Base-by-base conservation (phyloP, 1,140 invertebrate species). In the Papilio glaucus region DNA sequence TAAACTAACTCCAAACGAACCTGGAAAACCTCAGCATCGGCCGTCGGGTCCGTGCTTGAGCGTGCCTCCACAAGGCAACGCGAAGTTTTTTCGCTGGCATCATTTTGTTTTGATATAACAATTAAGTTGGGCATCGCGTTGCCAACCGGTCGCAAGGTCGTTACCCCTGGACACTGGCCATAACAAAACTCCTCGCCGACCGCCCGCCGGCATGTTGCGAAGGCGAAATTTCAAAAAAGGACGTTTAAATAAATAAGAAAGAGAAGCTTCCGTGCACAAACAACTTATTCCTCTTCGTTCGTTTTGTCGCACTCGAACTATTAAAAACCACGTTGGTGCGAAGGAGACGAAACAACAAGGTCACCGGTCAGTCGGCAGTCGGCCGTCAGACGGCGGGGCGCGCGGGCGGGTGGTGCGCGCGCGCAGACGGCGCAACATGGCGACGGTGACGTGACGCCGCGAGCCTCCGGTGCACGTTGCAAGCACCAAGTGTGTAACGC, bases 291-390 rank as follows among this genome's bases (percentile, higher is more conserved):
- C 80, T 78, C 85, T 84, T 85, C 82, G 86, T 79, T 68, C 69
- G 38, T 67, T 80, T 57, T 60, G 67, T 85, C 78, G 77, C 85
- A 69, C 65, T 84, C 77, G 57, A 78, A 29, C 76, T 13, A 0
- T 42, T 18, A 21, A 37, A 41, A 38, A 21, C 60, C 60, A 63
- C 18, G 15, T 71, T 71, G 26, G 85, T 75, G 76, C 61, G 84
- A 90, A 79, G 33, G 81, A 77, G 85, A 88, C 72, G 75, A 78
- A 78, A 74, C 78, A 83, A 91, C 90, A 92, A 92, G 90, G 90
- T 92, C 89, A 89, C 89, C 85, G 89, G 89, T 89, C 88, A 92
- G 85, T 87, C 87, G 84, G 83, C 88, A 90, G 85, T 86, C 87
- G 85, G 82, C 88, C 88, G 87, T 83, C 86, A 91, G 87, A 89